Evolutionary conservation across 2,113 vertebrate genomes (phyloP).

Genomic region (Chloropsis hardwickii): DNA sequence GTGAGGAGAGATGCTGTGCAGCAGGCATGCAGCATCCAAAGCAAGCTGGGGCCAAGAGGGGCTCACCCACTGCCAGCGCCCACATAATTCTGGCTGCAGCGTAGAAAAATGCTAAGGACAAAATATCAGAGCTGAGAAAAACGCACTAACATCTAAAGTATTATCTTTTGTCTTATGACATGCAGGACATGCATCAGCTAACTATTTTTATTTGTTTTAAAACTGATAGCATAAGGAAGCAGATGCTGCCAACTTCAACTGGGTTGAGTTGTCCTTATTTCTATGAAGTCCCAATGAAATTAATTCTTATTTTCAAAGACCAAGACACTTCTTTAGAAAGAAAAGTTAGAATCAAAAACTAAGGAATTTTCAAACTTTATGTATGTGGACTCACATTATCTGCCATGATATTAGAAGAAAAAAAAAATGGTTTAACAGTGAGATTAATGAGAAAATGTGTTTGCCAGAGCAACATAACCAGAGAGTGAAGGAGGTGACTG

Average conservation of each 20-base stretch:
- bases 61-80: accelerated
- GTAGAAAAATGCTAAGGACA: background rate
- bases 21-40: background rate
- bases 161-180: background rate
- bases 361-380: background rate
- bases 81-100: background rate
- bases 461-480: background rate
- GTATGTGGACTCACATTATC: accelerated
- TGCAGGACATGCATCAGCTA: background rate
- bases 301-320: background rate
- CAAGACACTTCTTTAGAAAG: background rate
- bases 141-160: background rate
- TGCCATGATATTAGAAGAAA: background rate
- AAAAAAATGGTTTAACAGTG: background rate
- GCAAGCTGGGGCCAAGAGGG: background rate
- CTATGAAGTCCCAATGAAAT: background rate
- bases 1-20: background rate
- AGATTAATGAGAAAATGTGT: background rate
- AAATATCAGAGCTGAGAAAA: background rate
- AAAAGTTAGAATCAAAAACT: background rate
- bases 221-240: background rate
- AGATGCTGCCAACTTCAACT: background rate
- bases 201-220: background rate
- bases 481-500: background rate
- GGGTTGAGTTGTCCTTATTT: background rate